Conservation (phyloP, 2,113 vertebrate genomes). For the Trachemys scripta region DNA sequence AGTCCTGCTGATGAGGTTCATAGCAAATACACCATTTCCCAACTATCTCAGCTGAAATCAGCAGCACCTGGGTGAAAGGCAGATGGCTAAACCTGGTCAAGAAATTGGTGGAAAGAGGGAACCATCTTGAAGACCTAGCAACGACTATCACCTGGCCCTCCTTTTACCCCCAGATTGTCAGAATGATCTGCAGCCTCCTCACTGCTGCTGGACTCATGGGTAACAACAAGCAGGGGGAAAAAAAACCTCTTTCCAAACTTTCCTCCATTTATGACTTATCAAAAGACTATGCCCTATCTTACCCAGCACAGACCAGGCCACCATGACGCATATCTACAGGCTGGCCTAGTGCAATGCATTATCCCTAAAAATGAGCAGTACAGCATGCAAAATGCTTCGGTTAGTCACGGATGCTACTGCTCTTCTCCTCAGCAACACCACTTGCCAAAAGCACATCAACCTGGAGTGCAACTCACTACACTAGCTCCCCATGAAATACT, state of each 20-base stretch:
- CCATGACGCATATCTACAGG: not conserved
- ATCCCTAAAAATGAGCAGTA: not conserved
- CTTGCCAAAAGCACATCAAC: slow-evolving; percentile 9
- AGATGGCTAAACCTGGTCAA: not conserved
- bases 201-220: not conserved
- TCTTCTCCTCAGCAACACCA: accelerated
- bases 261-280: not conserved
- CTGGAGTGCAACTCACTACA: not conserved
- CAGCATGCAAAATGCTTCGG: accelerated
- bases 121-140: not conserved
- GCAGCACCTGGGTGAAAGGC: not conserved
- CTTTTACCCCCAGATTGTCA: not conserved
- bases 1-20: not conserved
- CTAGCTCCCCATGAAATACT: not conserved
- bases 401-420: not conserved
- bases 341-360: not conserved
- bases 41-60: not conserved
- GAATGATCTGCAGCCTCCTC: not conserved
- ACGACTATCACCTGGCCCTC: not conserved
- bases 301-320: not conserved
- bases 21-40: not conserved
- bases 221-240: not conserved
- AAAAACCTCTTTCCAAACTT: not conserved
- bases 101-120: not conserved
- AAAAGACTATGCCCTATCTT: not conserved